phyloP scores from a whole-genome alignment of 2,888 invertebrate genomes.

The Euplexia lucipara region DNA sequence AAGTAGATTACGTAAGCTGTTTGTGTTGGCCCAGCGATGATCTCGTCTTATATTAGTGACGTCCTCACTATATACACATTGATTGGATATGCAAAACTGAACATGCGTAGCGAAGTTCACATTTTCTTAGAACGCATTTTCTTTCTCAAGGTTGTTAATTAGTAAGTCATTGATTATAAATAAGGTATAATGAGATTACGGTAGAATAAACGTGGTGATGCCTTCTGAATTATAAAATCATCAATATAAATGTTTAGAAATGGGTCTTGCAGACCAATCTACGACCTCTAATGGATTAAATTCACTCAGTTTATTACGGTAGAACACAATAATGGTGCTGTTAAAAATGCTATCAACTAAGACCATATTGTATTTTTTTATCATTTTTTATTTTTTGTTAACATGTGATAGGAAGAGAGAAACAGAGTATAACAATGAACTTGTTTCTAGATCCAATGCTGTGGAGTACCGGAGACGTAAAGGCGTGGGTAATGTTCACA shows the following conservation, averaged over 20 bases:
- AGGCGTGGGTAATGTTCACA: constrained; percentile 97
- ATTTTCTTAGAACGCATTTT: constrained; percentile 51
- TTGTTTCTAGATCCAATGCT: constrained; percentile 94
- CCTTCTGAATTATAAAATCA: constrained; percentile 39
- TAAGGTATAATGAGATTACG: constrained; percentile 50
- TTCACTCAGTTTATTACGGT: not conserved
- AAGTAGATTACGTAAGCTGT: constrained; percentile 84
- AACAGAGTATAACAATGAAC: constrained; percentile 26
- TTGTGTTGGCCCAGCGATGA: constrained; percentile 72
- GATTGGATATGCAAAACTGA: constrained; percentile 56
- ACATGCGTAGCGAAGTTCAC: constrained; percentile 16
- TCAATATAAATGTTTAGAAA: constrained; percentile 28
- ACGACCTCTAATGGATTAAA: not conserved
- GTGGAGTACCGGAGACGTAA: constrained; percentile 96
- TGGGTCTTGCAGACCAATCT: not conserved
- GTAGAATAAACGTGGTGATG: constrained; percentile 33
- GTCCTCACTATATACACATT: constrained; percentile 54
- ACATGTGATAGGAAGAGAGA: not conserved
- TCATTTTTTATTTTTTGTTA: too few relatives aligned
- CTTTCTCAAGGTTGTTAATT: constrained; percentile 31
- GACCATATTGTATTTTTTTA: too few relatives aligned
- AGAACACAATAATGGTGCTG: not conserved
- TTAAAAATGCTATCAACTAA: too few relatives aligned
- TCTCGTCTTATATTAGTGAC: constrained; percentile 67
- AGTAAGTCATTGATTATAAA: constrained; percentile 48